Evolutionary conservation across 2,797 vertebrate species (phyloP).

Genomic region (Champsocephalus esox): DNA sequence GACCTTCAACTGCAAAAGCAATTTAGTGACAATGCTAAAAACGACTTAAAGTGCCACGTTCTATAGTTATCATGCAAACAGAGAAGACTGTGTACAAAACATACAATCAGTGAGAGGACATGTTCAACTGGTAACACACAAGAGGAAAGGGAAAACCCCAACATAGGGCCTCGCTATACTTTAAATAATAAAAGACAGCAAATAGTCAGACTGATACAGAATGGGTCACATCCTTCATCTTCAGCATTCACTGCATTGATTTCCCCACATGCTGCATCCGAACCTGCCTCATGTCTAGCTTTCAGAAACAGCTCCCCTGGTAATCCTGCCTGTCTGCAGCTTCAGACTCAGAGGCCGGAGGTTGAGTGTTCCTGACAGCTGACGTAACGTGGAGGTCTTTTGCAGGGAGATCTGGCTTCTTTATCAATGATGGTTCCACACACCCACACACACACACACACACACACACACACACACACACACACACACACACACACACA

Average conservation of each 20-base stretch:
- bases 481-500: too few species aligned
- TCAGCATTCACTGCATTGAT: constrained; percentile 5
- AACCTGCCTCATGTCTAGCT: neutral
- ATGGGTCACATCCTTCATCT: neutral
- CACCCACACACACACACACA: constrained; percentile 17
- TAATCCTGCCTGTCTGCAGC: constrained; percentile 38
- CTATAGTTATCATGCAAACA: constrained; percentile 52
- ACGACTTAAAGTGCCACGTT: constrained; percentile 15
- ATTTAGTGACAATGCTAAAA: constrained; percentile 22
- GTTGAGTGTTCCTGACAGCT: constrained; percentile 64
- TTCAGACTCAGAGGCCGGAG: constrained; percentile 41
- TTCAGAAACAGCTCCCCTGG: constrained; percentile 31
- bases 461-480: too few species aligned
- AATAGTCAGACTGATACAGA: neutral
- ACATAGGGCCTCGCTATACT: neutral
- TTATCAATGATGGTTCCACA: constrained; percentile 60
- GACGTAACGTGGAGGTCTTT: constrained; percentile 65
- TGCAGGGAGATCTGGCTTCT: constrained; percentile 59
- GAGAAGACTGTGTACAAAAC: neutral
- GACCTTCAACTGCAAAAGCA: constrained; percentile 2
- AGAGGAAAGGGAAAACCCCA: too few species aligned
- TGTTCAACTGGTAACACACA: too few species aligned
- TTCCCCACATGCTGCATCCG: neutral
- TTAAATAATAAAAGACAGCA: constrained; percentile 1
- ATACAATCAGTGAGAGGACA: neutral